A percentile compares a stretch with the other conserved stretches of the same genome.
These are phyloP conservation scores for Ailuropoda melanoleuca DNA, from an alignment of 2,113 vertebrate species.

Conservation along the genomic window DNA sequence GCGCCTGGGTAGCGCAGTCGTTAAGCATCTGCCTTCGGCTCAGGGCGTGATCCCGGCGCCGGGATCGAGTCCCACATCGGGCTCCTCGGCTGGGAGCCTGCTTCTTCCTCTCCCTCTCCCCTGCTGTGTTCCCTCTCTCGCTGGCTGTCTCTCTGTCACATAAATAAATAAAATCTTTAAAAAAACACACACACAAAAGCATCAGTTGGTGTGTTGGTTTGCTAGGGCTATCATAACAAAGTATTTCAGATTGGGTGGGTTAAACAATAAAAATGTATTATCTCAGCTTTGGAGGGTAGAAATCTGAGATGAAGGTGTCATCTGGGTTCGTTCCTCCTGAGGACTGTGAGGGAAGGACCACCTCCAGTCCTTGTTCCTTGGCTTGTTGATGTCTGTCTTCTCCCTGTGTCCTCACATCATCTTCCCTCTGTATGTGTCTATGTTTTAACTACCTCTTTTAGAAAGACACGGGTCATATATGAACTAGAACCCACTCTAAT, in stretches of 20 bases:
- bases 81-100: no score
- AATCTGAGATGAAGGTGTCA: not conserved
- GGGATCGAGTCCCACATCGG: no score
- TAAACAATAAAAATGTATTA: not conserved
- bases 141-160: no score
- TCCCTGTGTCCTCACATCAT: not conserved
- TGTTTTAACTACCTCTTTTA: not conserved
- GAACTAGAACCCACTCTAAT: not conserved
- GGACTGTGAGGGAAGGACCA: rapidly evolving
- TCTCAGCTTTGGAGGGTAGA: not conserved
- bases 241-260: not conserved
- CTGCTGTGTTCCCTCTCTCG: no score
- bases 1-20: no score
- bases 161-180: not conserved
- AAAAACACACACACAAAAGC: not conserved
- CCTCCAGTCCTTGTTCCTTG: not conserved
- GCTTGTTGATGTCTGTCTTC: not conserved
- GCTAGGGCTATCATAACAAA: not conserved
- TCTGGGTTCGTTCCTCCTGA: not conserved
- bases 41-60: no score
- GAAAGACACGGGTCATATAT: not conserved
- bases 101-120: no score
- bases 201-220: not conserved
- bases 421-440: not conserved
- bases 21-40: no score